Evolutionary conservation across 2,888 invertebrate genomes (phyloP).

Genomic region (Trissoscelio sp.): DNA sequence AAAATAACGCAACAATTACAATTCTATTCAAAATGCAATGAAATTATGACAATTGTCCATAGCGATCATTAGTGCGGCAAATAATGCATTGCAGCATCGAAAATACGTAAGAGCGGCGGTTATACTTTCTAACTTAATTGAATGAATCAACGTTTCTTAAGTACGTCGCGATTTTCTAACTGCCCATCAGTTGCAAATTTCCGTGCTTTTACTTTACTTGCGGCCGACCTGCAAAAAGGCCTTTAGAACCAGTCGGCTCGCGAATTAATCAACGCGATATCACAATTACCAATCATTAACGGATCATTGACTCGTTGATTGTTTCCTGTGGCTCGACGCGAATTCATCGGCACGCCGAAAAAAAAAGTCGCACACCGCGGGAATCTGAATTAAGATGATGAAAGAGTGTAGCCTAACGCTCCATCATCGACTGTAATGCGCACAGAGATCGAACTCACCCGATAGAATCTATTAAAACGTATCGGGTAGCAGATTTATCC

Average conservation of each 20-base stretch:
- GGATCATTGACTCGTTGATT: constrained; percentile 59
- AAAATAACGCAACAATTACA: too few species aligned
- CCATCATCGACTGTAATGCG: constrained; percentile 44
- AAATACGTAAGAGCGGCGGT: constrained; percentile 23
- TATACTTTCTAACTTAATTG: constrained; percentile 36
- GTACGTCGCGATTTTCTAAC: constrained; percentile 38
- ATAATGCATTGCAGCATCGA: constrained; percentile 22
- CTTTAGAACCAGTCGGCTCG: constrained; percentile 27
- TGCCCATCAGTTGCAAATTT: constrained; percentile 28
- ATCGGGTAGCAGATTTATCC: constrained; percentile 45
- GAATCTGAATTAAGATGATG: constrained; percentile 61
- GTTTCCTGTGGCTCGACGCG: constrained; percentile 44
- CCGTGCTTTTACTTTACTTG: constrained; percentile 42
- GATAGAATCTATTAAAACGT: constrained; percentile 59
- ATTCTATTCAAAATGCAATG: too few species aligned
- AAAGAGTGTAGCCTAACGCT: constrained; percentile 59
- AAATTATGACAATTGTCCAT: constrained; percentile 18
- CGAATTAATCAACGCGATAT: constrained; percentile 38
- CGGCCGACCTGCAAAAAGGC: constrained; percentile 3
- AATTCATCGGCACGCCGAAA: constrained; percentile 11
- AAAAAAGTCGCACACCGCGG: constrained; percentile 45
- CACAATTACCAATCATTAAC: constrained; percentile 56
- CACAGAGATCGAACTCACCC: constrained; percentile 34
- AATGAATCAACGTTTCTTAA: constrained; percentile 48
- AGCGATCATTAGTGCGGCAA: constrained; percentile 4